phyloP scores from a whole-genome alignment of 2,113 vertebrate genomes.

The Stomatorhinus ivindoensis region DNA sequence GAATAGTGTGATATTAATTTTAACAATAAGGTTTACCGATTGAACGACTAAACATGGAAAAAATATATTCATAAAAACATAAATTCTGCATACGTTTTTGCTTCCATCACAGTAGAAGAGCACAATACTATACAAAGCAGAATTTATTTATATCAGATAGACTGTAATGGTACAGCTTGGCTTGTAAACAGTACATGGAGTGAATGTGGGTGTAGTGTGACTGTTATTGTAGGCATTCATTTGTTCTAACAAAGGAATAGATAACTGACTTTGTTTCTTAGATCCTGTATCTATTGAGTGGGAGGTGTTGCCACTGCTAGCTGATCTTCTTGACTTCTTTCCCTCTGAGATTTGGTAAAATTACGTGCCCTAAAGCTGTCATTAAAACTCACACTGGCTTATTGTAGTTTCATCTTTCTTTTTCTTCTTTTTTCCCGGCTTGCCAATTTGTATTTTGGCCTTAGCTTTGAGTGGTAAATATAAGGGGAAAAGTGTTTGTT shows the following conservation, averaged over 20 bases:
- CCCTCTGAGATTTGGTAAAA: constrained; percentile 4
- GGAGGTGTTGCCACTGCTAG: constrained; percentile 6
- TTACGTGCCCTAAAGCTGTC: constrained; percentile 16
- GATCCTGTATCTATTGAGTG: constrained; percentile 12
- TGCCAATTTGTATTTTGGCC: constrained; percentile 4
- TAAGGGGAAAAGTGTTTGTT: background rate
- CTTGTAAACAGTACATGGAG: background rate
- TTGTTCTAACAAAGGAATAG: constrained; percentile 11
- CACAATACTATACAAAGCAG: background rate
- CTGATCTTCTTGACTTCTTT: constrained; percentile 9
- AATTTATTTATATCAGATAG: background rate
- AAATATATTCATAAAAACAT: background rate
- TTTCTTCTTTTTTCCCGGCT: background rate
- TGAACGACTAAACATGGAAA: background rate
- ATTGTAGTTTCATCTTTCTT: background rate
- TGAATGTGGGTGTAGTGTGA: background rate
- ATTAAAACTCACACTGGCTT: constrained; percentile 10
- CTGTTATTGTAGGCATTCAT: constrained; percentile 1
- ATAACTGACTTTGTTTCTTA: constrained; percentile 9
- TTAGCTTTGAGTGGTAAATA: constrained; percentile 9
- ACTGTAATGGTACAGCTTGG: background rate
- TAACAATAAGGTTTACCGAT: background rate
- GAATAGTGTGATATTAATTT: background rate
- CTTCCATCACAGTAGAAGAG: background rate
- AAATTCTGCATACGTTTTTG: background rate